phyloP scores from a whole-genome alignment of 2,797 vertebrate genomes.

The Anomalospiza imberbis region DNA sequence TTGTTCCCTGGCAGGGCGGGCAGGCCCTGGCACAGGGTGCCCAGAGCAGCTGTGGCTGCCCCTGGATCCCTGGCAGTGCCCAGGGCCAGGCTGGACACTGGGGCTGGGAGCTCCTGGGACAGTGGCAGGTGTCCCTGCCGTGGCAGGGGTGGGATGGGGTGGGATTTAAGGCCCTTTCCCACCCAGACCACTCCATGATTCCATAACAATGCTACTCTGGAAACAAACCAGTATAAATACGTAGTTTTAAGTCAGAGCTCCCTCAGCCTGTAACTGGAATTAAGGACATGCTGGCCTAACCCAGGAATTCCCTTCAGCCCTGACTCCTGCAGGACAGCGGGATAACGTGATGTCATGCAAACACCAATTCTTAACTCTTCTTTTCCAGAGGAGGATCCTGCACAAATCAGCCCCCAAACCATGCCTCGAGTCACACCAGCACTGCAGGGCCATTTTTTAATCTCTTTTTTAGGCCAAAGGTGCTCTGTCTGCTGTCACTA shows the following conservation, averaged over 20 bases:
- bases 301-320: background rate
- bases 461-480: background rate
- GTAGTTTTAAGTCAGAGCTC: background rate
- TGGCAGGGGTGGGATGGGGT: fast-evolving
- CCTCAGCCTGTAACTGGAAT: background rate
- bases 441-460: no score
- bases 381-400: background rate
- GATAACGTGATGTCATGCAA: fast-evolving
- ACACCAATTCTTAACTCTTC: background rate
- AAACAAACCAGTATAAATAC: fast-evolving
- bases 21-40: background rate
- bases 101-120: background rate
- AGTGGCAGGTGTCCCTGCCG: background rate
- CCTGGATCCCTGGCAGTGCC: background rate
- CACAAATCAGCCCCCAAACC: no score
- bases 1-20: background rate
- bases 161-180: background rate
- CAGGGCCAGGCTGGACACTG: background rate
- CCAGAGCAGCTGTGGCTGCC: background rate
- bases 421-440: background rate
- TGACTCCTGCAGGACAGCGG: background rate
- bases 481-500: background rate
- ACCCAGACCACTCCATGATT: background rate
- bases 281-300: fast-evolving
- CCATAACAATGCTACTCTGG: background rate